phyloP scores from a whole-genome alignment of 1,140 invertebrate genomes.

The Nebria ingens region DNA sequence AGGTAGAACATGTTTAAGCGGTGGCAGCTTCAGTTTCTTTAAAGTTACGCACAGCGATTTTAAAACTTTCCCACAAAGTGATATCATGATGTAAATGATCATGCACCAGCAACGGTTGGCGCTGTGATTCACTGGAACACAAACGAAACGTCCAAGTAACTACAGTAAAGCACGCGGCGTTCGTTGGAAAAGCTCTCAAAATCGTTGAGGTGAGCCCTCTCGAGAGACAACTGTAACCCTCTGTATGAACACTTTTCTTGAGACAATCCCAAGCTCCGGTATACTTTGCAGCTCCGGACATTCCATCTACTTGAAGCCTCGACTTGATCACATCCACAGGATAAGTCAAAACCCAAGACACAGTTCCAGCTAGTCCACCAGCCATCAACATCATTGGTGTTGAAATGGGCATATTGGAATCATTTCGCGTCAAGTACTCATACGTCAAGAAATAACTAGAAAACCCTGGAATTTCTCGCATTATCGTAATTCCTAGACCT shows the following conservation, averaged over 20 bases:
- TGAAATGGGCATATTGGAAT: slow-evolving; percentile 33
- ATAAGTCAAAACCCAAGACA: slow-evolving; percentile 78
- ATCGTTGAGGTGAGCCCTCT: slow-evolving; percentile 66
- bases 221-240: slow-evolving; percentile 57
- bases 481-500: slow-evolving; percentile 66
- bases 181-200: slow-evolving; percentile 82
- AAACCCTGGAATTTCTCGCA: slow-evolving; percentile 32
- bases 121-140: neutral
- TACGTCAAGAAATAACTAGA: slow-evolving; percentile 51
- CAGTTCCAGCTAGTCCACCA: slow-evolving; percentile 66
- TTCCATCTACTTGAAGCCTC: slow-evolving; percentile 66
- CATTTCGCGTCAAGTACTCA: slow-evolving; percentile 50
- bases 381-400: slow-evolving; percentile 56
- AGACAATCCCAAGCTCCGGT: slow-evolving; percentile 60
- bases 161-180: slow-evolving; percentile 80
- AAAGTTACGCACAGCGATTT: neutral
- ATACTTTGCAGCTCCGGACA: slow-evolving; percentile 43
- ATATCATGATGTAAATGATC: neutral
- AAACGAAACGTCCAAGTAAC: slow-evolving; percentile 62
- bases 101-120: neutral
- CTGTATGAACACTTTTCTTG: slow-evolving; percentile 49
- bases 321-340: slow-evolving; percentile 87
- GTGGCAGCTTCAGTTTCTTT: neutral
- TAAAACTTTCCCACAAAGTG: neutral
- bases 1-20: neutral